These are phyloP conservation scores for Myripristis jacobus DNA, from an alignment of 2,797 vertebrate species.

Conservation along the genomic window DNA sequence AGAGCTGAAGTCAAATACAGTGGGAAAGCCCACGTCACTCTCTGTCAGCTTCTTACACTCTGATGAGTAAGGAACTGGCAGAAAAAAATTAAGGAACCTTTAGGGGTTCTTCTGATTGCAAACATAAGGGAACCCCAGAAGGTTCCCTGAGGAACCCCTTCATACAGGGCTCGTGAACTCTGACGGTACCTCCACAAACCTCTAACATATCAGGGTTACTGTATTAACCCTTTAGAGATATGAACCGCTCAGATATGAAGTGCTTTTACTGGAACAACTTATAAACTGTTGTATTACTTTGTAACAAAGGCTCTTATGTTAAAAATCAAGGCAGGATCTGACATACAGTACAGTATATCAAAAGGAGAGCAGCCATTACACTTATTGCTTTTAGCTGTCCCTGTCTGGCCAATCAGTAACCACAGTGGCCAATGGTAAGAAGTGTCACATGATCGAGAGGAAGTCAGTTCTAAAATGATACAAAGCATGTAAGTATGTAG, in stretches of 20 bases:
- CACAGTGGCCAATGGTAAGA: constrained; percentile 14
- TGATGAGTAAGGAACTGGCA: too few species aligned
- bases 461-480: constrained; percentile 7
- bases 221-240: not conserved
- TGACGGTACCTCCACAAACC: constrained; percentile 15
- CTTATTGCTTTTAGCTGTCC: constrained; percentile 62
- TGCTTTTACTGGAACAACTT: constrained; percentile 27
- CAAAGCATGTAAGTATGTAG: constrained; percentile 1
- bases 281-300: constrained; percentile 18
- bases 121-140: not conserved
- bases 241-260: constrained; percentile 34
- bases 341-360: constrained; percentile 47
- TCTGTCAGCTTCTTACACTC: not conserved
- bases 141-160: not conserved
- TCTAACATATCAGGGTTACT: not conserved
- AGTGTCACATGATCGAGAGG: constrained; percentile 18
- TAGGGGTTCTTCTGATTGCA: not conserved
- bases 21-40: not conserved
- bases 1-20: not conserved
- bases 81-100: not conserved
- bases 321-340: constrained; percentile 57
- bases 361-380: constrained; percentile 47
- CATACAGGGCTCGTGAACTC: not conserved
- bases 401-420: constrained; percentile 35
- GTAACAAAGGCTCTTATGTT: constrained; percentile 37